Evolutionary conservation across 1,140 invertebrate species (phyloP), one percentile per base, ranked within the genome.

Genomic region (Leptopilina boulardi): DNA sequence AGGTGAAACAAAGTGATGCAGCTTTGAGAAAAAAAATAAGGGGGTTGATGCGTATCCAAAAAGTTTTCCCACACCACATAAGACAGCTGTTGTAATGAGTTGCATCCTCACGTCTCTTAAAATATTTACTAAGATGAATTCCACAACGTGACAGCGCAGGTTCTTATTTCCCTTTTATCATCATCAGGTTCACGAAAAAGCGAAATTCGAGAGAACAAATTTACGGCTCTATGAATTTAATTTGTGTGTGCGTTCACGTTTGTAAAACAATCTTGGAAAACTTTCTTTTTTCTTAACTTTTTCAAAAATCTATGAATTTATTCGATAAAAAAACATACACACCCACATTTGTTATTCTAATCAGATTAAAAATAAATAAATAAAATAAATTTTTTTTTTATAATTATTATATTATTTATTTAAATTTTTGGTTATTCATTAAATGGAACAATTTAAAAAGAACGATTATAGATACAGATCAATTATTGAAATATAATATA

Each of bases 81-180:
- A 83, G 82, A 89, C 88, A 90, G 89, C 89, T 90, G 89, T 87
- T 85, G 83, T 91, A 91, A 91, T 90, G 89, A 90, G 88, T 91
- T 91, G 89, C 89, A 90, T 89, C 88, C 90, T 89, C 89, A 89
- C 89, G 88, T 89, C 81, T 81, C 76, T 77, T 23, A 11, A 26
- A 66, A 15, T 26, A 66, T 54, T 18, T 72, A 78, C 75, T 83
- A 78, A 82, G 56, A 66, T 59, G 54, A 59, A 59, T 59, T 59
- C 54, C 54, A 76, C 77, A 82, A 85, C 87, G 87, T 91, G 90
- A 90, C 87, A 86, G 85, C 86, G 89, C 89, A 89, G 82, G 82
- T 89, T 89, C 78, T 85, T 84, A 75, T 81, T 83, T 84, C 81
- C 77, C n/a, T n/a, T 70, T 47, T 73, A 75, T 76, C 79, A 77